Evolutionary conservation across 1,140 invertebrate genomes (phyloP).

Genomic region (Drosophila pachea): DNA sequence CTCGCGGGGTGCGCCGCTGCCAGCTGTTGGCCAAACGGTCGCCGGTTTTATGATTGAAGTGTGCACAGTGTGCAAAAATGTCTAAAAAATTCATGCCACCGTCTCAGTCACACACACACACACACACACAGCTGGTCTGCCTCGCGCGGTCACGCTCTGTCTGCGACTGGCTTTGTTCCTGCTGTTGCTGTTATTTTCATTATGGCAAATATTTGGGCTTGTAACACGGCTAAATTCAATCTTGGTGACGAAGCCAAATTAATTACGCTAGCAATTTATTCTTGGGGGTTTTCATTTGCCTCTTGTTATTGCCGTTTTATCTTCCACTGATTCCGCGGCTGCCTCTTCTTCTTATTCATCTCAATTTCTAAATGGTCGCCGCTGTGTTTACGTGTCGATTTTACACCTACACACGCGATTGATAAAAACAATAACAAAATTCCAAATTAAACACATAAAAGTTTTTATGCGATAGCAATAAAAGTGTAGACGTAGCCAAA

Average conservation of each 20-base stretch:
- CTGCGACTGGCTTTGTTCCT: background rate
- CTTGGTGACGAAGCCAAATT: slow-evolving; percentile 64
- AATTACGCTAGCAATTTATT: slow-evolving; percentile 64
- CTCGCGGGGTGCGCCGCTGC: slow-evolving; percentile 43
- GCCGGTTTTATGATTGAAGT: slow-evolving; percentile 70
- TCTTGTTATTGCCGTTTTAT: slow-evolving; percentile 6
- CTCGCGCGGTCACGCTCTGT: background rate
- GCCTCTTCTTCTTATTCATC: slow-evolving; percentile 6
- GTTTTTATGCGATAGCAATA: slow-evolving; percentile 69
- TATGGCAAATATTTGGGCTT: slow-evolving; percentile 59
- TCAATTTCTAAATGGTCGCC: slow-evolving; percentile 43
- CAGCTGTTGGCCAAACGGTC: slow-evolving; percentile 52
- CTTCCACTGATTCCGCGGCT: background rate
- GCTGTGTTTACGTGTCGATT: slow-evolving; percentile 58
- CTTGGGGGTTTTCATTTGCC: slow-evolving; percentile 9
- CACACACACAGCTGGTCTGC: background rate
- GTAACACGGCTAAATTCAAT: slow-evolving; percentile 52
- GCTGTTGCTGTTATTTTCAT: slow-evolving; percentile 40
- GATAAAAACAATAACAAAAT: slow-evolving; percentile 76
- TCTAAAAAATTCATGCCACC: slow-evolving; percentile 42
- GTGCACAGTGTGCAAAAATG: slow-evolving; percentile 55
- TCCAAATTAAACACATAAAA: slow-evolving; percentile 76
- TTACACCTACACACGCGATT: slow-evolving; percentile 55
- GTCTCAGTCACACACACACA: background rate
- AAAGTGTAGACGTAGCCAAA: slow-evolving; percentile 65